These are phyloP conservation scores for Turritopsis dohrnii DNA, from an alignment of 30 jellyfish, hydroid and myxozoan genomes.

Conservation along the genomic window DNA sequence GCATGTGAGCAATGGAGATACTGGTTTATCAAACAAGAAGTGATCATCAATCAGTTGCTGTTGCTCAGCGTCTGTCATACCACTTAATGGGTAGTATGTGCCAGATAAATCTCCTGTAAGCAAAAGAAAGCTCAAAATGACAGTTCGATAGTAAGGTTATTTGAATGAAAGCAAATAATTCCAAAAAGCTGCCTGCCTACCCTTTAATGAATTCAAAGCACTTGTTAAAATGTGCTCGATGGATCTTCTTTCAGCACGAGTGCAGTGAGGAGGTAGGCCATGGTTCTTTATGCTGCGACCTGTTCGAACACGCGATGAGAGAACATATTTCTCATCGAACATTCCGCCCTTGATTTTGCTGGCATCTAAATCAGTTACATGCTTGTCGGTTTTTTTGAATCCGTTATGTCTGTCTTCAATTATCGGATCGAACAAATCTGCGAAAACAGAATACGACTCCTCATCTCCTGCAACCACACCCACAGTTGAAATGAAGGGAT, in stretches of 20 bases:
- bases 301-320: constrained; percentile 66
- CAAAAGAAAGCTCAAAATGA: neutral
- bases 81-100: constrained; percentile 45
- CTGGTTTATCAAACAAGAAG: constrained; percentile 85
- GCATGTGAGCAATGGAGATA: constrained; percentile 66
- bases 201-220: constrained; percentile 40
- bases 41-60: constrained; percentile 63
- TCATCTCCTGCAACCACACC: constrained; percentile 87
- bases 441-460: constrained; percentile 51
- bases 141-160: neutral
- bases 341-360: constrained; percentile 63
- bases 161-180: neutral
- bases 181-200: neutral
- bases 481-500: constrained; percentile 66
- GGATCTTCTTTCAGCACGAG: constrained; percentile 67
- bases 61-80: constrained; percentile 74
- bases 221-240: constrained; percentile 43
- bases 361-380: constrained; percentile 62
- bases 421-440: constrained; percentile 64
- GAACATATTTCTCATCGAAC: constrained; percentile 69
- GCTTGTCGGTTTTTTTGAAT: constrained; percentile 45
- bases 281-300: constrained; percentile 67
- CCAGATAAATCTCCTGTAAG: constrained; percentile 52
- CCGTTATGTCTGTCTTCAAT: constrained; percentile 74
- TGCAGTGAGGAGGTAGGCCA: constrained; percentile 80